Base-by-base conservation (phyloP, 1,140 invertebrate species). In the Anastrepha obliqua region DNA sequence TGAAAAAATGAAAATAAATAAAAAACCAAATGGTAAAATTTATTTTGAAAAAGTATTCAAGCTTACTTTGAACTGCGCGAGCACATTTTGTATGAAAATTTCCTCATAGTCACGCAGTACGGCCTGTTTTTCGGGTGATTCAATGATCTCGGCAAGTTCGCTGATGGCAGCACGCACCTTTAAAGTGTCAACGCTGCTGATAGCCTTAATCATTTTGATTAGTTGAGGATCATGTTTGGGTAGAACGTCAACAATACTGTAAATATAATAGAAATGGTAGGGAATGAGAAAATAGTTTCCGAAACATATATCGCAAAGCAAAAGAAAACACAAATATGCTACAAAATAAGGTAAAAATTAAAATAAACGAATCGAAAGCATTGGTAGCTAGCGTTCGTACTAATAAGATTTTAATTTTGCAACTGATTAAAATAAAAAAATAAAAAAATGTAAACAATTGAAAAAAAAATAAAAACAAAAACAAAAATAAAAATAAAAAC, bases 51-150 rank as follows among this genome's bases (percentile, higher is more conserved):
- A 20, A 44, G 4, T 81, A 8, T 20, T 39, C 5, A 6, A 9
- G 47, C 5, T 9, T 74, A 93, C 92, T 89, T 93, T 93, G 9
- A 93, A 90, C 51, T 93, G 93, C 88, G 90, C 90, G 85, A 92
- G 89, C 87, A 92, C 91, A 90, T 91, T 93, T 89, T 93, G 91
- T 86, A 93, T 92, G 64, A 93, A 93, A 85, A 93, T 90, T 89
- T 93, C 93, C 64, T 93, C 93, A 89, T 93, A 93, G 85, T 93
- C 92, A 0, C 92, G 89, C 60, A 93, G 62, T 7, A 92, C 93
- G 1, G 92, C 92, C 88, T 93, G 92, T 87, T 93, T 93, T 44
- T 93, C 92, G 0, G 92, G 92, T 9, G 91, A 90, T 81, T 93
- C 92, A 74, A 93, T 89, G 15, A 93, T 93, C 29, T 90, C 92